Conservation (phyloP, 2,797 vertebrate species). For the Oreochromis mossambicus region DNA sequence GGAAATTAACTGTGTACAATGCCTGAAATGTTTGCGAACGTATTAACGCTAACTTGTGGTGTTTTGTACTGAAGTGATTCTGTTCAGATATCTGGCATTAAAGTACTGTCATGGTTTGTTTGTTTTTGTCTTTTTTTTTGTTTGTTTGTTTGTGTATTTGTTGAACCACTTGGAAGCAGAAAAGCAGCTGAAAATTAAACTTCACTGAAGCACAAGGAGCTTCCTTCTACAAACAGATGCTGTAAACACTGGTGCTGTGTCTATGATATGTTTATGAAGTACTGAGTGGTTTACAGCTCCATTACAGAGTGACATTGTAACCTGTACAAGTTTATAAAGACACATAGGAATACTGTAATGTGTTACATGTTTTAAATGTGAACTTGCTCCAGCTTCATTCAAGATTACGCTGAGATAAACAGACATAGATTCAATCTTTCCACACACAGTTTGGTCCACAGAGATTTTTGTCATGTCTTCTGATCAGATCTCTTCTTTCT, state of each 20-base stretch:
- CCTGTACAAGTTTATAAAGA: rapidly evolving
- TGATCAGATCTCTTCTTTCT: not conserved
- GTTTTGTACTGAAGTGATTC: not conserved
- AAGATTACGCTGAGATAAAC: not conserved
- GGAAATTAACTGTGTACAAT: not conserved
- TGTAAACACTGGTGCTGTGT: not conserved
- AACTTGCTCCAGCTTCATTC: not conserved
- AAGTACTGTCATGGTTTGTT: not conserved
- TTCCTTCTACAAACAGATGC: not conserved
- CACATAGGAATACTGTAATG: no score
- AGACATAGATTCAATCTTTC: not conserved
- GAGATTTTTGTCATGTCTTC: not conserved
- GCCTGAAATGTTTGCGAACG: not conserved
- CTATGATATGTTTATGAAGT: not conserved
- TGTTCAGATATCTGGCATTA: not conserved
- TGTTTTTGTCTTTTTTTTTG: not conserved
- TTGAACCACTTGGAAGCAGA: not conserved
- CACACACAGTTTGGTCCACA: not conserved
- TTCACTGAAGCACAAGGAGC: not conserved
- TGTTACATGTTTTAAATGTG: not conserved
- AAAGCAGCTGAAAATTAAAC: not conserved
- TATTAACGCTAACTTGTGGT: not conserved
- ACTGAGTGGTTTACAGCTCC: not conserved
- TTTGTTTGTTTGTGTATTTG: not conserved
- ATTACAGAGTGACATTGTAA: not conserved